A percentile compares a stretch with the other conserved stretches of the same genome.
Conservation (phyloP, 2,888 invertebrate species). For the Chalcosyrphus nemorum region DNA sequence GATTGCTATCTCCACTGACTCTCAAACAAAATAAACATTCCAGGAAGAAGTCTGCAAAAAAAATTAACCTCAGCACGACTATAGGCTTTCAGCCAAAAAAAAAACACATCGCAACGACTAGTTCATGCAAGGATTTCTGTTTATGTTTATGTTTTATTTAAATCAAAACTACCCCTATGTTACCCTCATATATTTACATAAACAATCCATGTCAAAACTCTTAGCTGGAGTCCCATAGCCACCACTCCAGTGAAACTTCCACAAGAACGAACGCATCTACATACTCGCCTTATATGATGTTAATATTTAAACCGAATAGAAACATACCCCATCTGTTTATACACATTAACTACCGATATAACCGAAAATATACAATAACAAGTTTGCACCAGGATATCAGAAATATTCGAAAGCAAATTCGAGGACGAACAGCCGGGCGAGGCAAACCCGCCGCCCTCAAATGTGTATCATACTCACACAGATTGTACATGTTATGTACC, state of each 20-base stretch:
- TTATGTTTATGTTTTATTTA: too few species aligned
- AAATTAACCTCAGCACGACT: too few species aligned
- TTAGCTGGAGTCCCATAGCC: background rate
- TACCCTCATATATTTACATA: too few species aligned
- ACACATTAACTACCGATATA: background rate
- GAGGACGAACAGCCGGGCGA: background rate
- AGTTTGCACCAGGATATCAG: constrained; percentile 29
- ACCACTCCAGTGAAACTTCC: background rate
- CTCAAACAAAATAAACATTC: too few species aligned
- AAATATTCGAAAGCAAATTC: background rate
- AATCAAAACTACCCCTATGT: too few species aligned
- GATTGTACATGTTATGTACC: background rate
- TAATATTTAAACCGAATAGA: background rate
- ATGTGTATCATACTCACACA: background rate
- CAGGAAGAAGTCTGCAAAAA: too few species aligned
- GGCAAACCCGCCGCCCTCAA: too few species aligned
- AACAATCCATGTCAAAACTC: background rate
- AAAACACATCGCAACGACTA: too few species aligned
- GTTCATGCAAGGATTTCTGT: background rate
- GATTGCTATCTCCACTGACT: too few species aligned
- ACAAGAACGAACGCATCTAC: background rate
- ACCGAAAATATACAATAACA: constrained; percentile 44
- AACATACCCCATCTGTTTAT: background rate
- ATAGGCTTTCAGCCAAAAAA: too few species aligned
- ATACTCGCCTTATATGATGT: background rate